Conservation (phyloP, 2,797 vertebrate species). For the Melanotaenia boesemani region DNA sequence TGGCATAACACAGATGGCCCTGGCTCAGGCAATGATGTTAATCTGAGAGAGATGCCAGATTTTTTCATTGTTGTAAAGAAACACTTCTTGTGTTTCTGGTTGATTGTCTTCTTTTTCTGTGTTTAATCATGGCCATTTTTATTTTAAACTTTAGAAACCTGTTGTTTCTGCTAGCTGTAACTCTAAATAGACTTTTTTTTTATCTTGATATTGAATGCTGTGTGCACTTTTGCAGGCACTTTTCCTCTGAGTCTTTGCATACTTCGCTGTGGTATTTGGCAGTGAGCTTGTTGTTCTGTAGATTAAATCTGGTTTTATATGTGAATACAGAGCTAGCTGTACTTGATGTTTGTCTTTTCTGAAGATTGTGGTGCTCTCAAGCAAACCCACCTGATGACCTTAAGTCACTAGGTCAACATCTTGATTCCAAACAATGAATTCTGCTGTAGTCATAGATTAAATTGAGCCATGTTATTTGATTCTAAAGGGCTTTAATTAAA, state of each 20-base stretch:
- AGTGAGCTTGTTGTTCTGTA: slow-evolving; percentile 52
- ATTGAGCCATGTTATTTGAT: slow-evolving; percentile 5
- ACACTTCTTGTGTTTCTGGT: slow-evolving; percentile 42
- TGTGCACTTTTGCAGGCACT: slow-evolving; percentile 23
- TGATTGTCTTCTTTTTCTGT: slow-evolving; percentile 18
- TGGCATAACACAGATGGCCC: slow-evolving; percentile 74
- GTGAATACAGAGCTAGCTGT: slow-evolving; percentile 36
- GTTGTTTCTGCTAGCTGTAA: slow-evolving; percentile 41
- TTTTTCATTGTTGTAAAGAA: slow-evolving; percentile 53
- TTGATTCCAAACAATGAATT: slow-evolving; percentile 25
- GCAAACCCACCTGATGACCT: slow-evolving; percentile 21
- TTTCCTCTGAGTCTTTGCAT: slow-evolving; percentile 53
- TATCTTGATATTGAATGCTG: slow-evolving; percentile 33
- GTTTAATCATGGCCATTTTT: slow-evolving; percentile 27
- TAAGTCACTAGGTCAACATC: slow-evolving; percentile 13
- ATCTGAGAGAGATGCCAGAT: slow-evolving; percentile 63
- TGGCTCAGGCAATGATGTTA: slow-evolving; percentile 68
- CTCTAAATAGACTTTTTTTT: slow-evolving; percentile 41
- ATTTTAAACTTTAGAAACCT: slow-evolving; percentile 54
- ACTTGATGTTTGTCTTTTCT: slow-evolving; percentile 30
- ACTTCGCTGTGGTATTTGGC: slow-evolving; percentile 68
- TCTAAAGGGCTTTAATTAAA: slow-evolving; percentile 17
- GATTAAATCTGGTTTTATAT: slow-evolving; percentile 67
- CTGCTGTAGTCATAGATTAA: slow-evolving; percentile 14
- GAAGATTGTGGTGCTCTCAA: slow-evolving; percentile 37